These are phyloP conservation scores for Globodera ellingtonae DNA, from an alignment of 1,140 invertebrate species.

Conservation along the genomic window DNA sequence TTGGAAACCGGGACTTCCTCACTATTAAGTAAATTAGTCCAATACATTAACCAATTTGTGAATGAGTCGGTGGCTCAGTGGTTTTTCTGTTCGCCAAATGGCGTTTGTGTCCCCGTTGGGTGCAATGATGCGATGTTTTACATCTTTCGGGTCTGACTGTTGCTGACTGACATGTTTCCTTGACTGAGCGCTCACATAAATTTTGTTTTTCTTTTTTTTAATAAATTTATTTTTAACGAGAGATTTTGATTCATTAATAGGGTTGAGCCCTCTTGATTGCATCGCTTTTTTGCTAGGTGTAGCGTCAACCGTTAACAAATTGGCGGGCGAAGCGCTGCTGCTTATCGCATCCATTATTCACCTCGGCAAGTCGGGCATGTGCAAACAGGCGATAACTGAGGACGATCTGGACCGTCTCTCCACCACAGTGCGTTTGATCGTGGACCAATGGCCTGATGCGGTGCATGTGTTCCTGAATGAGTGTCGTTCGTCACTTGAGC, in stretches of 20 bases:
- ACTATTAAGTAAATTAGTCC: too few species aligned
- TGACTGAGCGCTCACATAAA: neutral
- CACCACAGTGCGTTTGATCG: constrained; percentile 70
- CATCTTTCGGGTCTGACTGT: neutral
- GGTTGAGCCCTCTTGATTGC: neutral
- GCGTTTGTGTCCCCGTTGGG: neutral
- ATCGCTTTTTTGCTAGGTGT: constrained; percentile 30
- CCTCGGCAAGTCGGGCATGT: constrained; percentile 76
- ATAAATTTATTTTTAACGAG: too few species aligned
- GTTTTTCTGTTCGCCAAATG: neutral
- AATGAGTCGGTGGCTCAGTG: neutral
- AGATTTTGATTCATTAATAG: neutral
- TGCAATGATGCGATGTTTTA: neutral
- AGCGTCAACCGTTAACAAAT: constrained; percentile 53
- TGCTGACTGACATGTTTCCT: neutral
- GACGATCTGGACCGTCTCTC: constrained; percentile 79
- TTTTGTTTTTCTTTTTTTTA: neutral
- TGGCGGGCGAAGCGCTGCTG: constrained; percentile 83
- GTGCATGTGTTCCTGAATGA: constrained; percentile 77
- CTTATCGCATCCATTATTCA: constrained; percentile 84
- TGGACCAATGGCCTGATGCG: constrained; percentile 75
- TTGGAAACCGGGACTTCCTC: constrained; percentile 42
- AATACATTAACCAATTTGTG: too few species aligned
- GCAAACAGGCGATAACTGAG: constrained; percentile 79
- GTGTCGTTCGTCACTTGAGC: constrained; percentile 79